Base-by-base conservation (phyloP, 2,113 vertebrate genomes). In the Cyprinus carpio region DNA sequence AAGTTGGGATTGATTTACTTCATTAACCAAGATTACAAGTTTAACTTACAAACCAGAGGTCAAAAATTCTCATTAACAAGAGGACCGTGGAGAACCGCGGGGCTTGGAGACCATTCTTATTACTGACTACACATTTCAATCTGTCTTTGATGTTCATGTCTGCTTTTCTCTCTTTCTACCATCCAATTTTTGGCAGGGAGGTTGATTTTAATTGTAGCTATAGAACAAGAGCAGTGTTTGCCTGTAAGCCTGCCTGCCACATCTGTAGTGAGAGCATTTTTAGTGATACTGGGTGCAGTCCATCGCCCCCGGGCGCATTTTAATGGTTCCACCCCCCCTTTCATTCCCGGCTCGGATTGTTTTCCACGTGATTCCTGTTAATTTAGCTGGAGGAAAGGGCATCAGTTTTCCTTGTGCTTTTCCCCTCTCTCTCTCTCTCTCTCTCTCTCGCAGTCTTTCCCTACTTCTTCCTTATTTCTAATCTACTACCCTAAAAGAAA, bases 1-100 rank as follows among this genome's bases (percentile, higher is more conserved):
- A 95, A 97, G 96, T 99, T 97, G 96, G 97, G 97, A 99, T 97
- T 99, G 97, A 98, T 99, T 99, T 99, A 97, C 97, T 99, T 99
- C 97, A 99, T 99, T 99, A 98, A 97, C 96, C 96, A 95, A 98
- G 97, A 99, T 98, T 99, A 98, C 98, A 99, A 99, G 96, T 99
- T 99, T 99, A 99, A 98, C 96, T 99, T 98, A 98, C 97, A 99
- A 99, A 99, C 96, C 97, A 99, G 97, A 98, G 98, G 98, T 99
- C 98, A 99, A 97, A 96, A 98, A 98, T 99, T 98, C 97, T 99
- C 98, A 99, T 99, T 99, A 99, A 98, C 97, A 97, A 98, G 96
- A 96, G 96, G 96, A 96, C 95, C 94, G 93, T 94, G 96, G 95
- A 97, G 96, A 16, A 95, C 97, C 96, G 93, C 94, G 81, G 97